phyloP scores from a whole-genome alignment of 2,888 invertebrate genomes.

The Hedychridium roseum region DNA sequence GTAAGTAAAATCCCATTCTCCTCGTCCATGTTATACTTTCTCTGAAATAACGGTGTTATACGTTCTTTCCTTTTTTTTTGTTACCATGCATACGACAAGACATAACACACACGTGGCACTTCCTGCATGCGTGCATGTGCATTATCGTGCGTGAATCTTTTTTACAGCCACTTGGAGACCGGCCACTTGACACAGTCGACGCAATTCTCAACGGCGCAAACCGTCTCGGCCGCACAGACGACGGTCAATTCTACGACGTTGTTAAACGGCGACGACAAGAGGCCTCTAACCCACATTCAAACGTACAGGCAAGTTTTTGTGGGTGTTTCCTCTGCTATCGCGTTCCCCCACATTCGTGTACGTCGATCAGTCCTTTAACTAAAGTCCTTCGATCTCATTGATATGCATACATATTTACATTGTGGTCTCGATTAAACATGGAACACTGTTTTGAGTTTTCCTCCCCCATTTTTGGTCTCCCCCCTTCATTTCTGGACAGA shows the following conservation, averaged over 20 bases:
- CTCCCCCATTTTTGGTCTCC: background rate
- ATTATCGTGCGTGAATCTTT: constrained; percentile 39
- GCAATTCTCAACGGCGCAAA: constrained; percentile 40
- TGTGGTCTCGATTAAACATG: background rate
- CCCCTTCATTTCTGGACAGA: background rate
- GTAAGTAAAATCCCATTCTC: constrained; percentile 43
- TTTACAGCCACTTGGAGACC: constrained; percentile 55
- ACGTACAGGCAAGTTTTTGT: constrained; percentile 79
- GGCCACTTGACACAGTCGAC: constrained; percentile 42
- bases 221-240: constrained; percentile 46
- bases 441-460: background rate
- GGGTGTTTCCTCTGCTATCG: too few relatives aligned
- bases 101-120: background rate
- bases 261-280: constrained; percentile 73
- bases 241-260: constrained; percentile 37
- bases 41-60: constrained; percentile 1
- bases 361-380: too few relatives aligned
- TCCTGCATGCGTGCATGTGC: constrained; percentile 36
- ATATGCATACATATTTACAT: constrained; percentile 11
- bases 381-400: too few relatives aligned
- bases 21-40: too few relatives aligned
- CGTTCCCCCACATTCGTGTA: too few relatives aligned
- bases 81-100: background rate
- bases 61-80: background rate
- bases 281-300: constrained; percentile 74